Base-by-base conservation (phyloP, 1,140 invertebrate species). In the Apis florea region DNA sequence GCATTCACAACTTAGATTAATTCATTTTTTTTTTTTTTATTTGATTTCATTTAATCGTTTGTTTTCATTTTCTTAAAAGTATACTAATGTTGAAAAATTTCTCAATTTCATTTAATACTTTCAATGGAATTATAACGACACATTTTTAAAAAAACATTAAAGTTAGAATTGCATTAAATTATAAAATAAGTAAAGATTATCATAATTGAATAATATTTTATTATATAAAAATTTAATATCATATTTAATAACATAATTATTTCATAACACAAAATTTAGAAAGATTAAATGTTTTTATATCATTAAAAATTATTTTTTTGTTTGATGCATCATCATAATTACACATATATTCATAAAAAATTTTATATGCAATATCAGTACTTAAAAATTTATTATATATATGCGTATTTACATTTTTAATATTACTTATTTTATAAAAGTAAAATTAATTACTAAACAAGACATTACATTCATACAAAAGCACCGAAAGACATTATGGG, bases 401-500 rank as follows among this genome's bases (percentile, higher is more conserved):
- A 91, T 91, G 79, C 89, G 91, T 88, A 92, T 85, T 70, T 88
- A 85, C 75, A 87, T 85, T 80, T 75, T 85, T 70, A 70, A n/a
- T 12, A 67, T 71, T 71, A 71, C 9, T 56, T 71, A 71, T 54
- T 54, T 71, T 40, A 61, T 90, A 92, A 92, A 92, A 90, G 85
- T 91, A 90, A 90, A 89, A 90, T 85, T 92, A 92, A 90, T 90
- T 82, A 86, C 88, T 84, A 90, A 91, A 92, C 85, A 88, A 88
- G 85, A 90, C 84, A 47, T 59, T 59, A 61, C 26, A 10, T 87
- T 82, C 79, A 85, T 92, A 92, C 84, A 92, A 89, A 91, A 91
- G 75, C 75, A 85, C 79, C 75, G 72, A 85, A 90, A 73, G 74
- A 89, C 85, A 86, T 87, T 83, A 70, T 75, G 63, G 74, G 84